Percentiles rank a stretch among this genome's conserved stretches.
Conservation (phyloP, 2,888 invertebrate species). For the Drosophila trichaetosa region DNA sequence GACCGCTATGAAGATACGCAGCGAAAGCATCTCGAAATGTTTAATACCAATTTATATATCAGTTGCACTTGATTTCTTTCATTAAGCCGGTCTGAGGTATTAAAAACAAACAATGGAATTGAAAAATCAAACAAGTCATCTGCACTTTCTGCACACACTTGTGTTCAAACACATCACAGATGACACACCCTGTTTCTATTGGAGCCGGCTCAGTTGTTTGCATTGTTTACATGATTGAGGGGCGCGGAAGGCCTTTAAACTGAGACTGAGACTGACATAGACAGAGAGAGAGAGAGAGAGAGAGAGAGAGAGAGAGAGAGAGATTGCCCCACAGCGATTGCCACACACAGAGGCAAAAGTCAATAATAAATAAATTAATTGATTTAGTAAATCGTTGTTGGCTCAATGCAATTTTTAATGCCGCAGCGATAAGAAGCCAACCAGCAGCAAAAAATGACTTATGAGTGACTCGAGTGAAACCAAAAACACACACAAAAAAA, state of each 20-base stretch:
- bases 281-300: constrained; percentile 56
- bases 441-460: constrained; percentile 35
- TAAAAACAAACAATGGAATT: constrained; percentile 3
- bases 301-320: constrained; percentile 46
- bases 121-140: background rate
- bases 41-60: background rate
- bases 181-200: constrained; percentile 43
- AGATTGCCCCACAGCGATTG: constrained; percentile 67
- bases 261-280: constrained; percentile 4
- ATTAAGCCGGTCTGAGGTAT: background rate
- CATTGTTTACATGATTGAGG: constrained; percentile 53
- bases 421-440: constrained; percentile 55
- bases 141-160: constrained; percentile 6
- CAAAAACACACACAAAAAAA: constrained; percentile 19
- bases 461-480: constrained; percentile 40
- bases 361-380: constrained; percentile 77
- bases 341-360: constrained; percentile 55
- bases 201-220: constrained; percentile 51
- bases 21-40: constrained; percentile 1
- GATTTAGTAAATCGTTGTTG: constrained; percentile 65
- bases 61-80: constrained; percentile 11
- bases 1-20: background rate
- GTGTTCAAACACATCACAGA: background rate
- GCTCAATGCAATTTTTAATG: constrained; percentile 57
- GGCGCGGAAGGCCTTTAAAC: constrained; percentile 39